Percentiles rank a stretch among this genome's conserved stretches.
These are phyloP conservation scores for Limnephilus lunatus DNA, from an alignment of 2,888 invertebrate species.

Conservation along the genomic window DNA sequence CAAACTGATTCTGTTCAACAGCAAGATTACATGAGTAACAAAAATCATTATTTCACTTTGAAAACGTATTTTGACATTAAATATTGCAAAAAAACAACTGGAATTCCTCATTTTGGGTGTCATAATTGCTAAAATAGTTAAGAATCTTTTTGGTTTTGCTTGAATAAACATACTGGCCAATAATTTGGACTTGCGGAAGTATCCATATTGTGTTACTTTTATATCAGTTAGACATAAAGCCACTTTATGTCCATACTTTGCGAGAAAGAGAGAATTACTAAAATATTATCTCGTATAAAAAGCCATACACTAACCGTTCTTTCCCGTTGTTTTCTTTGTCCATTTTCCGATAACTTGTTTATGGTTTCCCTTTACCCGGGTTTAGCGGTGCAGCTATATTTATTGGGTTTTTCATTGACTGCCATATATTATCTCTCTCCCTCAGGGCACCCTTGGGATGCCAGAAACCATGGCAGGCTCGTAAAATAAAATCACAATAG, in stretches of 20 bases:
- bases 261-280: background rate
- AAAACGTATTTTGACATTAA: too few relatives aligned
- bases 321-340: background rate
- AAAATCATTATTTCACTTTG: too few relatives aligned
- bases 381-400: background rate
- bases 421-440: background rate
- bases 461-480: background rate
- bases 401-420: background rate
- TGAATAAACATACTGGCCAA: background rate
- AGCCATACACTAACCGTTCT: background rate
- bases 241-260: background rate
- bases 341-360: constrained; percentile 2
- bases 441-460: background rate
- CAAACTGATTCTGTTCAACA: too few relatives aligned
- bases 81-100: too few relatives aligned
- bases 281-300: background rate
- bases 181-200: background rate
- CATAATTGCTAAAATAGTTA: background rate
- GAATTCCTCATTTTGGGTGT: too few relatives aligned
- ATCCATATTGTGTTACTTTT: background rate
- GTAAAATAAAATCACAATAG: background rate
- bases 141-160: background rate
- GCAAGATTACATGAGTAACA: too few relatives aligned
- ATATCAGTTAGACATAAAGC: background rate
- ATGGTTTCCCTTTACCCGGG: background rate